These are phyloP conservation scores for Loris lydekkerianus DNA, from an alignment of 2,797 vertebrate genomes.

Conservation along the genomic window DNA sequence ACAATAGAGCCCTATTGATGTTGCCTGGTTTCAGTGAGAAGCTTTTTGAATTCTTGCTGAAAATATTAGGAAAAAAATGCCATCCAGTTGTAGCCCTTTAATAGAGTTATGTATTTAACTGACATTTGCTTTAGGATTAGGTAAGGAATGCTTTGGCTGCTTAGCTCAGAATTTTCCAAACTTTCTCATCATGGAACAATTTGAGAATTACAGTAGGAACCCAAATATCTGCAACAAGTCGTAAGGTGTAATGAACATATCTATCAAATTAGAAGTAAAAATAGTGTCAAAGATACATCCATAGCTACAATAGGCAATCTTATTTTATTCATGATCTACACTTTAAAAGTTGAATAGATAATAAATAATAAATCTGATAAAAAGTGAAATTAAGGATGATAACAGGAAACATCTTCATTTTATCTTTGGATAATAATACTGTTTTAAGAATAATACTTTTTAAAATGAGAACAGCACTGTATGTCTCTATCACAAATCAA, in stretches of 20 bases:
- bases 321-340: conserved; percentile 20
- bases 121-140: conserved; percentile 28
- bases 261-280: conserved; percentile 25
- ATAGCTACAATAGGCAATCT: neutral
- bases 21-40: neutral
- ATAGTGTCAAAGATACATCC: neutral
- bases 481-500: neutral
- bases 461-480: neutral
- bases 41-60: neutral
- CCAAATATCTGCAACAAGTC: neutral
- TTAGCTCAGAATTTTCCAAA: conserved; percentile 13
- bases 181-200: neutral
- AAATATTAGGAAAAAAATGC: neutral
- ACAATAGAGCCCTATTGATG: neutral
- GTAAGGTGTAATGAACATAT: neutral
- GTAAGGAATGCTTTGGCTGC: neutral
- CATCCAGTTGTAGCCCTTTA: neutral
- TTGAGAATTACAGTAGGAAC: conserved; percentile 45
- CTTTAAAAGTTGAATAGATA: conserved; percentile 23
- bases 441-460: conserved; percentile 14
- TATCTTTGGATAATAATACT: conserved; percentile 1
- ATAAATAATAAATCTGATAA: conserved; percentile 1
- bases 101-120: neutral
- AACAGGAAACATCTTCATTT: conserved; percentile 11
- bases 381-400: neutral